These are phyloP conservation scores for Pandemis corylana DNA, from an alignment of 2,888 invertebrate genomes.

Conservation along the genomic window DNA sequence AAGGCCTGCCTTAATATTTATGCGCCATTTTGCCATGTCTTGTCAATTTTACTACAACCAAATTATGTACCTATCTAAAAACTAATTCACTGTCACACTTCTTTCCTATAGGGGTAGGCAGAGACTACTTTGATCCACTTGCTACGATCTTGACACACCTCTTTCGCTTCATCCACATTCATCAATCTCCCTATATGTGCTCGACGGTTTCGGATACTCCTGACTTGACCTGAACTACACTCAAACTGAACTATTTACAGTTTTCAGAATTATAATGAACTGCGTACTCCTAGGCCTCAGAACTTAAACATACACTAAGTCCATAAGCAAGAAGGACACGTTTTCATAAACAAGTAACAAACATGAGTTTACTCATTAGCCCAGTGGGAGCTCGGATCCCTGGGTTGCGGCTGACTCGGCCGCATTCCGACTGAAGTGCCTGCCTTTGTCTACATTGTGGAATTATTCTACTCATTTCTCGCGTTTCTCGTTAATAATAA, in stretches of 20 bases:
- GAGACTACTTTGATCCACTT: no score
- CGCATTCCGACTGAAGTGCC: conserved; percentile 53
- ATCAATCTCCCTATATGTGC: not conserved
- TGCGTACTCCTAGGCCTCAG: not conserved
- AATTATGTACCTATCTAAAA: no score
- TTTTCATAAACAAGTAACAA: conserved; percentile 28
- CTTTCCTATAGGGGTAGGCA: no score
- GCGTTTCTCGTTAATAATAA: conserved; percentile 55
- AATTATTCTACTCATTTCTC: conserved; percentile 59
- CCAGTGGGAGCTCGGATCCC: conserved; percentile 9
- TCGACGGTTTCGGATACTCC: no score
- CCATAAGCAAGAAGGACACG: conserved; percentile 14
- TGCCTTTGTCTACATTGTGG: conserved; percentile 60
- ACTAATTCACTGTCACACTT: no score
- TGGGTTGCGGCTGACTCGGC: conserved; percentile 42
- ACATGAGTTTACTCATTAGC: conserved; percentile 39
- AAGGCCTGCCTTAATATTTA: no score
- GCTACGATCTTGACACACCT: no score
- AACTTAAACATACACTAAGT: conserved; percentile 5
- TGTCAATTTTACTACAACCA: no score
- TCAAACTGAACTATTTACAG: not conserved
- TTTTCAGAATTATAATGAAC: not conserved
- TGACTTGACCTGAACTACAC: no score
- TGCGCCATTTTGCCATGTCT: no score
- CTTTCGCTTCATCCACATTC: not conserved